These are phyloP conservation scores for Enteromius mattozi DNA, from an alignment of 2,797 vertebrate species.

Conservation along the genomic window DNA sequence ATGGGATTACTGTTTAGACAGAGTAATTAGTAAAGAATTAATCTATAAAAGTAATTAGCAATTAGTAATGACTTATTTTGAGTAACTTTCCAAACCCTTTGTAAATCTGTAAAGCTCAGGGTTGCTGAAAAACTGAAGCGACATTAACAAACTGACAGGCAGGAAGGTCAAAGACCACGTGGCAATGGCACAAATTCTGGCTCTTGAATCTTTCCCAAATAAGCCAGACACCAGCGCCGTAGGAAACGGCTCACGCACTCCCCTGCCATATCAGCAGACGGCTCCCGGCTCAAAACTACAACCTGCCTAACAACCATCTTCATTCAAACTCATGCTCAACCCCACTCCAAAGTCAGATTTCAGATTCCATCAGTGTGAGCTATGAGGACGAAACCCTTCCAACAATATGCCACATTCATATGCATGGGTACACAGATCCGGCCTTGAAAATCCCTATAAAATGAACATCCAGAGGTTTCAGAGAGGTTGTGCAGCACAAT, in stretches of 20 bases:
- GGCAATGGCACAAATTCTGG: constrained; percentile 41
- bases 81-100: constrained; percentile 13
- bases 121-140: neutral
- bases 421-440: constrained; percentile 51
- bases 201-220: constrained; percentile 37
- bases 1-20: constrained; percentile 6
- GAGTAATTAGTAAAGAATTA: constrained; percentile 8
- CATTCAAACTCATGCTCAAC: constrained; percentile 36
- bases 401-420: constrained; percentile 44
- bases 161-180: constrained; percentile 51
- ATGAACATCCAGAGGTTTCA: constrained; percentile 49
- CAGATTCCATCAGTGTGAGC: constrained; percentile 42
- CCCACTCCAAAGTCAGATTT: constrained; percentile 26
- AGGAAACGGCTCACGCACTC: constrained; percentile 11
- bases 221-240: constrained; percentile 35
- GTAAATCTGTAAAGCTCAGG: neutral
- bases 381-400: constrained; percentile 25
- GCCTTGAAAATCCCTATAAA: constrained; percentile 62
- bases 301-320: constrained; percentile 18
- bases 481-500: constrained; percentile 19
- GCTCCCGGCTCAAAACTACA: constrained; percentile 13
- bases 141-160: constrained; percentile 29
- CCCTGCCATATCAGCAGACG: constrained; percentile 1
- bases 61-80: neutral
- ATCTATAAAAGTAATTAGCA: neutral